A percentile compares a stretch with the other conserved stretches of the same genome.
These are phyloP conservation scores for Macrosiphum euphorbiae DNA, from an alignment of 2,888 invertebrate species.

Conservation along the genomic window DNA sequence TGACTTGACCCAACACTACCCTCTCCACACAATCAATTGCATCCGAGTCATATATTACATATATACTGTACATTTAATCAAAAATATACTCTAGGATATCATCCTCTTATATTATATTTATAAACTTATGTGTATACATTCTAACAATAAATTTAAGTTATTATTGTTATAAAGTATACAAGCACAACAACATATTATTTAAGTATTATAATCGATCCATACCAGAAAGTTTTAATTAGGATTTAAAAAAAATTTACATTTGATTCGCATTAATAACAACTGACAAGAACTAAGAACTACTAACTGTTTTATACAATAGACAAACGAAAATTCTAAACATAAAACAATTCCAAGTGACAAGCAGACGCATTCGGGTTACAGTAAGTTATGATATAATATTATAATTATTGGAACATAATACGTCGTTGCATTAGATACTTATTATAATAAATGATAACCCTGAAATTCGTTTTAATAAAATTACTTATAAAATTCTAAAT, in stretches of 20 bases:
- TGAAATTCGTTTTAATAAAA: too few relatives aligned
- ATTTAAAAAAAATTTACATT: not conserved
- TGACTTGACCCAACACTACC: slow-evolving; percentile 54
- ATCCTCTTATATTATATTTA: slow-evolving; percentile 33
- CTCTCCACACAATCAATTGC: slow-evolving; percentile 53
- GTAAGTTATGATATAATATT: not conserved
- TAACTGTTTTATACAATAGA: not conserved
- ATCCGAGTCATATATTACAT: slow-evolving; percentile 12
- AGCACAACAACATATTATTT: not conserved
- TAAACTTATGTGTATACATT: not conserved
- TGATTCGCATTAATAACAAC: not conserved
- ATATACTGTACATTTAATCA: slow-evolving; percentile 56
- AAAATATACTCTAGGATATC: slow-evolving; percentile 38
- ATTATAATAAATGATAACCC: not conserved
- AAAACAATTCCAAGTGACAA: not conserved
- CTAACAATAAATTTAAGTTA: not conserved
- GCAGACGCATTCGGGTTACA: not conserved
- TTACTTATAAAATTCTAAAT: too few relatives aligned
- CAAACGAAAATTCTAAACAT: not conserved
- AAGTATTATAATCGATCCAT: not conserved
- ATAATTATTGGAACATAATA: not conserved
- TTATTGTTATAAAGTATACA: not conserved
- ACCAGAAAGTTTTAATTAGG: not conserved
- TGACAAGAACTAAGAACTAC: not conserved
- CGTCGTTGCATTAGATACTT: not conserved